These are phyloP conservation scores for Pachycephala philippinensis DNA, from an alignment of 2,113 vertebrate species.

Conservation along the genomic window DNA sequence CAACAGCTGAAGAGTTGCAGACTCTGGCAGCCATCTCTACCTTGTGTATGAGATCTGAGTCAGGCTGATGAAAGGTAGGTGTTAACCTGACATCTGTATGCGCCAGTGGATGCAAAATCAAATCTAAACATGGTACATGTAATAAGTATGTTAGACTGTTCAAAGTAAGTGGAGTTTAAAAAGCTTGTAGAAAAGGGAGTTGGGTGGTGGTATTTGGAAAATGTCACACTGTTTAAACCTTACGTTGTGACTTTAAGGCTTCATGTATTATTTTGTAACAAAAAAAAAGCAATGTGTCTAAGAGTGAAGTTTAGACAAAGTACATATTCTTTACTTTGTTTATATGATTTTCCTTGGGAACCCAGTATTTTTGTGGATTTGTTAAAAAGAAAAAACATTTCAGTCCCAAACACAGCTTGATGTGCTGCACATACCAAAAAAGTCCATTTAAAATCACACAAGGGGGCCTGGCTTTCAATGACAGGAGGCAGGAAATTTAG, in stretches of 20 bases:
- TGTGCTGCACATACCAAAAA: neutral
- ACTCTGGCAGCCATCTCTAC: neutral
- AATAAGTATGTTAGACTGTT: neutral
- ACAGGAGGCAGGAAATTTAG: conserved; percentile 34
- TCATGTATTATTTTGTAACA: neutral
- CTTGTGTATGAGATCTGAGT: neutral
- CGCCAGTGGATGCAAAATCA: neutral
- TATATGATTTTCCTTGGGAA: neutral
- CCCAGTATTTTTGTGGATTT: conserved; percentile 3
- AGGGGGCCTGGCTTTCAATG: neutral
- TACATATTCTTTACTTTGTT: conserved; percentile 12
- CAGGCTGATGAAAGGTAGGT: neutral
- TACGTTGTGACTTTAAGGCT: neutral
- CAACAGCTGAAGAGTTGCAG: neutral
- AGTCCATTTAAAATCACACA: conserved; percentile 38
- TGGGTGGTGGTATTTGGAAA: neutral
- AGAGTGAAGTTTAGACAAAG: neutral
- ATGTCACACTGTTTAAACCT: neutral
- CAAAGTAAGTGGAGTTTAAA: neutral
- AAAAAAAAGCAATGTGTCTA: neutral
- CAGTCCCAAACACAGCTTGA: conserved; percentile 36
- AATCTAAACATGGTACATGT: neutral
- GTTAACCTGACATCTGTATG: neutral
- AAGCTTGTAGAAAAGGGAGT: neutral
- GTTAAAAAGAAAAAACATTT: neutral